Conservation (phyloP, 1,140 invertebrate genomes). For the Orius laevigatus region DNA sequence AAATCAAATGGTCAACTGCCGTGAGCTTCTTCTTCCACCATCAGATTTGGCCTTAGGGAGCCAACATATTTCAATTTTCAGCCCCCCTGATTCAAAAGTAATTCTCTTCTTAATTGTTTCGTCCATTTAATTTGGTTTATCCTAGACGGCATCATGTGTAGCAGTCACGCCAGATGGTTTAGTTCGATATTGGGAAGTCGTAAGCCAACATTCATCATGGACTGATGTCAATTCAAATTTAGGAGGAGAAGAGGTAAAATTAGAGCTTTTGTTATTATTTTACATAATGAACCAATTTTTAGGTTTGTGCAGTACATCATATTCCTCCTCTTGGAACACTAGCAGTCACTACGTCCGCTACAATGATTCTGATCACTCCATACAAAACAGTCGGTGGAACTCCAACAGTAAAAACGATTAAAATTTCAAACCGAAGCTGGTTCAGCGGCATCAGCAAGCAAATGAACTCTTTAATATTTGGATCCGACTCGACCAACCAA, state of each 20-base stretch:
- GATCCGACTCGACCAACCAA: slow-evolving; percentile 34
- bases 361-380: slow-evolving; percentile 59
- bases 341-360: slow-evolving; percentile 80
- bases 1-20: too few species aligned
- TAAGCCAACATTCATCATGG: slow-evolving; percentile 74
- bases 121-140: slow-evolving; percentile 74
- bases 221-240: slow-evolving; percentile 70
- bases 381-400: slow-evolving; percentile 30
- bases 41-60: too few species aligned
- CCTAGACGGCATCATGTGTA: slow-evolving; percentile 61
- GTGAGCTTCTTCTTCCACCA: too few species aligned
- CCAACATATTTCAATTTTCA: too few species aligned
- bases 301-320: slow-evolving; percentile 48
- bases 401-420: slow-evolving; percentile 47
- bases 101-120: slow-evolving; percentile 37
- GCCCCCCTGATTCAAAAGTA: too few species aligned
- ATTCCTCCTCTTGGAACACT: slow-evolving; percentile 58
- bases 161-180: slow-evolving; percentile 87
- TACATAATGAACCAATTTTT: slow-evolving; percentile 15
- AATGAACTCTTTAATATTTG: slow-evolving; percentile 78
- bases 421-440: slow-evolving; percentile 66
- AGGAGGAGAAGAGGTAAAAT: slow-evolving; percentile 29
- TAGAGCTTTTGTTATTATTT: neutral
- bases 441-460: slow-evolving; percentile 69
- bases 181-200: slow-evolving; percentile 76